Evolutionary conservation across 2,113 vertebrate genomes (phyloP), one percentile per base, ranked within the genome.

Genomic region (Loxodonta africana): DNA sequence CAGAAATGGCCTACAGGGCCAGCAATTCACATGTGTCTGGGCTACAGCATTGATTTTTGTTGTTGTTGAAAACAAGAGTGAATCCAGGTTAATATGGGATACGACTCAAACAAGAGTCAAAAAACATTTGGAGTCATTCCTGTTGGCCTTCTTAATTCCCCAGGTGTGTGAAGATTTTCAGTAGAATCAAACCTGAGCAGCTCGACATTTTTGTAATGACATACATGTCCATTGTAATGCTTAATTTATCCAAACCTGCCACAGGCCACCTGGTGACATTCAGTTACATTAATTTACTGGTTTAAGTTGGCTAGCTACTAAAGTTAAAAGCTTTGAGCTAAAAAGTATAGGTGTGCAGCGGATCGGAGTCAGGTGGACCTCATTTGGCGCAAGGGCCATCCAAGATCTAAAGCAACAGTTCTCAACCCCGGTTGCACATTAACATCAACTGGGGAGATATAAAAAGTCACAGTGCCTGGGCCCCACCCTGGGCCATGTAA

Each of bases 181-280:
- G 44, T 89, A 83, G 69, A 82, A 60, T 91, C 14, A 78, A 46
- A 83, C n/a, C 65, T 74, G 73, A 93, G 65, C 2, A 88, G 69
- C n/a, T 90, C 83, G 80, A 48, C 48, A 65, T 90, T 95, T 91
- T 95, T 71, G 84, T 84, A 82, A 95, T 81, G 37, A 71, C 2
- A 37, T 25, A 30, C 15, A 41, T 60, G n/a, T 8, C 25, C 41
- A 8, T 89, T 90, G 69, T 41, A 83, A 88, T 81, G 65, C 84
- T 65, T 76, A 37, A 76, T 88, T 62, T 90, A 41, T 37, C 33
- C 20, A 60, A n/a, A 83, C 88, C 12, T 95, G 17, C 78, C 80
- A 21, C 8, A 3, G 46, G 84, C 83, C 12, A 83, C 28, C 30
- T 95, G n/a, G n/a, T 91, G 69, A 46, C 53, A 80, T 78, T 73